These are phyloP conservation scores for Semnornis frantzii DNA, from an alignment of 2,113 vertebrate genomes.

Conservation along the genomic window DNA sequence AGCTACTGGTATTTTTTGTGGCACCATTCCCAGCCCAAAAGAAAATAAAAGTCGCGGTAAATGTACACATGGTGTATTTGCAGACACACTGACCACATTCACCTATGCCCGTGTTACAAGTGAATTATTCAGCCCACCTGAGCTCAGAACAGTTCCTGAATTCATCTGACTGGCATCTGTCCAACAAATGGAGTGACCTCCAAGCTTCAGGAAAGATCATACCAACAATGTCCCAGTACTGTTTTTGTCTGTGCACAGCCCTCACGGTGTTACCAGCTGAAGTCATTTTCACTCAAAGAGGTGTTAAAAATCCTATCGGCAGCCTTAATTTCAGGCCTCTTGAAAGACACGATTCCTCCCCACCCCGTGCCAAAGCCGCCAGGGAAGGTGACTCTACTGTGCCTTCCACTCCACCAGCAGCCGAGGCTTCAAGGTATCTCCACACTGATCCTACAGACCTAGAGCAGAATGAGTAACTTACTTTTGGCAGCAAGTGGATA, in stretches of 20 bases:
- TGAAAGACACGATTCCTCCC: not conserved
- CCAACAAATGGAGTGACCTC: not conserved
- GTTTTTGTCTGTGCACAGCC: not conserved
- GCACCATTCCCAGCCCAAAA: conserved; percentile 18
- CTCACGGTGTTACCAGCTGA: not conserved
- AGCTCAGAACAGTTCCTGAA: not conserved
- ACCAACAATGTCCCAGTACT: not conserved
- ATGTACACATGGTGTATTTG: not conserved
- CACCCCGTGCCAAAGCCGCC: not conserved
- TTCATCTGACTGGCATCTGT: not conserved
- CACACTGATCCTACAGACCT: not conserved
- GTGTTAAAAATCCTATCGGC: not conserved
- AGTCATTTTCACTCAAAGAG: not conserved
- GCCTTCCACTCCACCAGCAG: not conserved
- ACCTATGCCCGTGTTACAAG: not conserved
- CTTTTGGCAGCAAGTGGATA: not conserved
- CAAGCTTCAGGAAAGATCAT: not conserved
- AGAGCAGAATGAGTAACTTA: not conserved
- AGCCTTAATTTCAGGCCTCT: not conserved
- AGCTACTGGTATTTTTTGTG: conserved; percentile 45
- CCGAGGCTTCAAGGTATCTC: not conserved
- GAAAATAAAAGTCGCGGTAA: not conserved
- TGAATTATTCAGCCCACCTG: not conserved
- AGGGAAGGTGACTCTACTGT: not conserved
- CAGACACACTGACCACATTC: not conserved